These are phyloP conservation scores for Halichoeres trimaculatus DNA, from an alignment of 2,113 vertebrate species.

Conservation along the genomic window DNA sequence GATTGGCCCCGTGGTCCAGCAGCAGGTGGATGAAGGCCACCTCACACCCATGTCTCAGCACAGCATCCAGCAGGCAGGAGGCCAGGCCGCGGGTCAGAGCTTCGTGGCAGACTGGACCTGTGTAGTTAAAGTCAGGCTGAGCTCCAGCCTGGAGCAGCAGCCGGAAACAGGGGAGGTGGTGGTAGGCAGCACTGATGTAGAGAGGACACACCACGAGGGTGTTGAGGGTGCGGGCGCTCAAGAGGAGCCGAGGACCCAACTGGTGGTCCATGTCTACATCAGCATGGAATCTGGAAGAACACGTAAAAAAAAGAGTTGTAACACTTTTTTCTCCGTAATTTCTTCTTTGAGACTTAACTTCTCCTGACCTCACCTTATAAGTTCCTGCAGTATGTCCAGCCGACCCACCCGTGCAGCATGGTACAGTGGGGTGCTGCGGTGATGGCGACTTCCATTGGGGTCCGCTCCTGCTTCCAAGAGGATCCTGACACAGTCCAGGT, in stretches of 20 bases:
- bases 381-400: slow-evolving; percentile 89
- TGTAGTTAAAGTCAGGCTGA: slow-evolving; percentile 94
- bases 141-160: slow-evolving; percentile 92
- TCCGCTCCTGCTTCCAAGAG: slow-evolving; percentile 91
- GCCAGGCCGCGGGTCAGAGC: slow-evolving; percentile 88
- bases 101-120: slow-evolving; percentile 86
- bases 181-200: slow-evolving; percentile 95
- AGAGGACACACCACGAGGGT: slow-evolving; percentile 92
- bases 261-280: slow-evolving; percentile 94
- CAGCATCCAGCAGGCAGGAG: slow-evolving; percentile 91
- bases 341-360: too few species aligned
- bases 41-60: slow-evolving; percentile 91
- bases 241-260: slow-evolving; percentile 78
- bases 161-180: slow-evolving; percentile 91
- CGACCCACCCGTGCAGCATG: slow-evolving; percentile 90
- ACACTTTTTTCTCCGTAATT: too few species aligned
- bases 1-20: slow-evolving; percentile 91
- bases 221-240: slow-evolving; percentile 87
- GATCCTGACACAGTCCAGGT: slow-evolving; percentile 90
- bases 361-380: slow-evolving; percentile 85
- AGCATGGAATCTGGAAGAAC: slow-evolving; percentile 85
- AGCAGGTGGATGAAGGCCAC: slow-evolving; percentile 88
- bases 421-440: slow-evolving; percentile 94
- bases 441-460: slow-evolving; percentile 93
- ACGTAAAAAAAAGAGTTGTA: too few species aligned